Conservation (phyloP, 2,797 vertebrate genomes). For the Potorous gilbertii region DNA sequence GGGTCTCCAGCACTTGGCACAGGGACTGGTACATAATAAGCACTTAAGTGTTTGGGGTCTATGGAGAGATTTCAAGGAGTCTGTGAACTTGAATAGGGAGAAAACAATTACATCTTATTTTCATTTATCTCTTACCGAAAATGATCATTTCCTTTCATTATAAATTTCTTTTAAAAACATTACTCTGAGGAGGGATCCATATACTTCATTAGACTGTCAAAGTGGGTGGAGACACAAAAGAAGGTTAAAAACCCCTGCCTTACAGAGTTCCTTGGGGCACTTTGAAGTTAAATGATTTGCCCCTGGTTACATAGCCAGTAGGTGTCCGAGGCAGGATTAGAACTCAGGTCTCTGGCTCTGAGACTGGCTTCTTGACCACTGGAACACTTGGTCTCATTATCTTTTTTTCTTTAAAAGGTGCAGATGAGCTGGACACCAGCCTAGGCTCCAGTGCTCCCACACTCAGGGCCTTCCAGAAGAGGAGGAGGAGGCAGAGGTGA, state of each 20-base stretch:
- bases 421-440: not conserved
- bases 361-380: not conserved
- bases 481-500: conserved; percentile 88
- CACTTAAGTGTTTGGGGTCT: not conserved
- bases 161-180: not conserved
- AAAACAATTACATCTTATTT: not conserved
- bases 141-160: not conserved
- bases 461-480: conserved; percentile 84
- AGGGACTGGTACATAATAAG: not conserved
- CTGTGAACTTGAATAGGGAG: not conserved
- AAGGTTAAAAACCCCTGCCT: not conserved
- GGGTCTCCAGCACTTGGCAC: not conserved
- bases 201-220: not conserved
- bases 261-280: too few relatives aligned
- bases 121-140: not conserved
- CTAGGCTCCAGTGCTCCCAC: not conserved
- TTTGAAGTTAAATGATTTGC: not conserved
- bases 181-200: not conserved
- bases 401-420: not conserved
- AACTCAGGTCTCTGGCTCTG: not conserved
- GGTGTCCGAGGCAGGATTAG: not conserved
- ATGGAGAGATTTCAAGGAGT: not conserved
- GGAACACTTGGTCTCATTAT: not conserved
- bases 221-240: not conserved
- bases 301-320: not conserved